Percentiles rank a stretch among this genome's conserved stretches.
These are phyloP conservation scores for Scaptomyza caliginosa DNA, from an alignment of 2,888 invertebrate species.

Conservation along the genomic window DNA sequence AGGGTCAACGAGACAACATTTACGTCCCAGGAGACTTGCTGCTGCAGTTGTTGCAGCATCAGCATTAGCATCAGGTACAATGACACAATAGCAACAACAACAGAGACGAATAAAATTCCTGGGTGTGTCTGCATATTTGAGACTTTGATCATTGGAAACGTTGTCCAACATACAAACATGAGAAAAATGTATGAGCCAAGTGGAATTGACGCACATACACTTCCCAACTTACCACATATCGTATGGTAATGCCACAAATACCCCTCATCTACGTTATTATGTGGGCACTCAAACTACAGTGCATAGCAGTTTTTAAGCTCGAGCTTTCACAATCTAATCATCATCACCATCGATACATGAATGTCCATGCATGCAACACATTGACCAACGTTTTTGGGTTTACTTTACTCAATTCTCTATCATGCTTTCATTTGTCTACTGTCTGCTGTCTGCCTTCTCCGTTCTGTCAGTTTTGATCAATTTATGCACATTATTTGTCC, in stretches of 20 bases:
- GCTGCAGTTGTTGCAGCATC: neutral
- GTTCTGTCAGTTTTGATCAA: conserved; percentile 49
- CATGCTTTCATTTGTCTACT: neutral
- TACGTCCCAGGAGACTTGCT: neutral
- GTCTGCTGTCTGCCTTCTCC: neutral
- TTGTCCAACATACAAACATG: conserved; percentile 40
- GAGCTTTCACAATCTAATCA: conserved; percentile 62
- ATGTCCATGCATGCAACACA: conserved; percentile 49
- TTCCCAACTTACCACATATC: neutral
- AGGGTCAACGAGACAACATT: conserved; percentile 33
- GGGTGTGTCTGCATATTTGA: conserved; percentile 73
- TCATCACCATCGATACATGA: conserved; percentile 45
- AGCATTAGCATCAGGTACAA: conserved; percentile 17
- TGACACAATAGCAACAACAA: conserved; percentile 27
- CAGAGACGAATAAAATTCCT: conserved; percentile 54
- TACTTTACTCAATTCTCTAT: conserved; percentile 18
- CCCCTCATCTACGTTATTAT: conserved; percentile 50
- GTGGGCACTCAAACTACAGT: conserved; percentile 45
- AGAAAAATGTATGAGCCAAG: conserved; percentile 35
- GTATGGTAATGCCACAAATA: conserved; percentile 59
- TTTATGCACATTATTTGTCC: conserved; percentile 77
- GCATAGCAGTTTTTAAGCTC: conserved; percentile 6
- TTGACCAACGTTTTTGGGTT: conserved; percentile 53
- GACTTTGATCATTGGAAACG: conserved; percentile 72
- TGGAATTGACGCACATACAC: conserved; percentile 6